A percentile compares a stretch with the other conserved stretches of the same genome.
These are phyloP conservation scores for Apodemia zela DNA, from an alignment of 2,888 invertebrate genomes.

Conservation along the genomic window DNA sequence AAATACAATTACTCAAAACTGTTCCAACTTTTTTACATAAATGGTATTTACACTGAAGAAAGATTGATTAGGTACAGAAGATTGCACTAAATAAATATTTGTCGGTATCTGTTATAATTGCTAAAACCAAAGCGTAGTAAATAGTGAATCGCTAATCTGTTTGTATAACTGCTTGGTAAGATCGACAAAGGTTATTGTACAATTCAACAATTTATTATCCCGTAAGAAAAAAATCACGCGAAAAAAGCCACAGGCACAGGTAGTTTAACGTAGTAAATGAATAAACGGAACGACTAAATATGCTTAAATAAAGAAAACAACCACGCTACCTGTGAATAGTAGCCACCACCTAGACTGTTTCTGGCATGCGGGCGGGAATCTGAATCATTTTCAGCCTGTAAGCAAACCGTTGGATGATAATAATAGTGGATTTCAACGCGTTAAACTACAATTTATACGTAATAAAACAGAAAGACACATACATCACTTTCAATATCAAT, in stretches of 20 bases:
- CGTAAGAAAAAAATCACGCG: not conserved
- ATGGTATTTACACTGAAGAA: no score
- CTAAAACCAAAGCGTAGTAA: no score
- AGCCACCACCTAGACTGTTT: constrained; percentile 82
- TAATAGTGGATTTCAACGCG: not conserved
- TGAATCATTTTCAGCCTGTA: constrained; percentile 90
- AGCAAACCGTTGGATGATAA: constrained; percentile 31
- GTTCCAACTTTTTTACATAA: no score
- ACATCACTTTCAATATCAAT: constrained; percentile 98
- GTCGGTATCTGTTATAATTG: no score
- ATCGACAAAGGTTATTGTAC: not conserved
- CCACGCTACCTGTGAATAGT: constrained; percentile 86
- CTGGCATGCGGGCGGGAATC: constrained; percentile 84
- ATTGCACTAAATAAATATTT: no score
- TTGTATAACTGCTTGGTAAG: no score
- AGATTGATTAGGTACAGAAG: no score
- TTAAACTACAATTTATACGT: not conserved
- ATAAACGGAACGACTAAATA: not conserved
- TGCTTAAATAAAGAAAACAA: constrained; percentile 14
- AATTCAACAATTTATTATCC: not conserved
- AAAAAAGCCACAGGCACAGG: not conserved
- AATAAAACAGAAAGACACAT: constrained; percentile 64
- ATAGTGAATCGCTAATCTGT: no score
- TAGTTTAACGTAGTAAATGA: not conserved
- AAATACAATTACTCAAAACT: no score